Evolutionary conservation across 2,888 invertebrate genomes (phyloP), one percentile per base, ranked within the genome.

Genomic region (Aphodius granarius): DNA sequence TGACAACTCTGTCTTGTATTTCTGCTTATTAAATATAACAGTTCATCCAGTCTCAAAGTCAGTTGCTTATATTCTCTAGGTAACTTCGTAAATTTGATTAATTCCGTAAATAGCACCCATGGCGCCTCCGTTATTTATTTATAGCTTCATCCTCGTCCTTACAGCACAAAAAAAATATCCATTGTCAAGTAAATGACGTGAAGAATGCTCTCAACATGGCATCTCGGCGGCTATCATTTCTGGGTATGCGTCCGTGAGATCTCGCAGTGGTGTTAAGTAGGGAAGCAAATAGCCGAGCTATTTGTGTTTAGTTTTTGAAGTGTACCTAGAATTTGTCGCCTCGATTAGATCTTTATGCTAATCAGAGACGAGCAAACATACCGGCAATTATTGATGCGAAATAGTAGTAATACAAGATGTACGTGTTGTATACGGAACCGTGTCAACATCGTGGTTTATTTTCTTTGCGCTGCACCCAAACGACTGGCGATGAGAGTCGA

Each of bases 321-420:
- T 75, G 72, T 77, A 78, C 76, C 73, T 75, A 78, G 77, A 78
- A 76, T 78, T 76, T 78, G 76, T 77, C 76, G 74, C 76, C 66
- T 73, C 74, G 72, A 72, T 74, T 76, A 76, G 66, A 76, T 66
- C 75, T 23, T 71, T 71, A 74, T 74, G 74, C 71, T 74, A 75
- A 75, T 75, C 72, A 75, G 22, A 63, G 63, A 22, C 75, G 72
- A 66, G 66, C 73, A 75, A 72, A 72, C 63, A 72, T 16, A 43
- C 43, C 43, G 43, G 43, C 43, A 63, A 72, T 72, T 62, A 72
- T 63, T 63, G 21, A 72, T 63, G 72, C 72, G 63, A 72, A 72
- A 72, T 63, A 43, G 23, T 63, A 63, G 19, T 63, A 20, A 19
- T 43, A 18, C 63, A n/a, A n/a, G n/a, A n/a, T n/a, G n/a, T 72